phyloP scores from a whole-genome alignment of 2,888 invertebrate genomes.

The Halictus ligatus region DNA sequence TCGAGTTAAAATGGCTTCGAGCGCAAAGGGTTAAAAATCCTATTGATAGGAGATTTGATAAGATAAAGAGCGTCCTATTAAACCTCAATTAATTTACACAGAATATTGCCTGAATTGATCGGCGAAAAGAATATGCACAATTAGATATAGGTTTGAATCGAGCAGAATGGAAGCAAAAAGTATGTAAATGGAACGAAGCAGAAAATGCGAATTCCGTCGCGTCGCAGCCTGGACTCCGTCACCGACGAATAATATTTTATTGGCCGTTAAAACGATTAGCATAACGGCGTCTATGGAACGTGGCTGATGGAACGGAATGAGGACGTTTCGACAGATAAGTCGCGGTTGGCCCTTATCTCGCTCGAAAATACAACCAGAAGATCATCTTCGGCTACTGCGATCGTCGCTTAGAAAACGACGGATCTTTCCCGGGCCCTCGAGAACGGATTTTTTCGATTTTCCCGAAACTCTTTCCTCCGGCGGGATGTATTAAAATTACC shows the following conservation, averaged over 20 bases:
- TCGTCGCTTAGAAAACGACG: neutral
- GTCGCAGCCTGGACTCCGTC: slow-evolving; percentile 34
- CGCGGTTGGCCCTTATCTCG: slow-evolving; percentile 45
- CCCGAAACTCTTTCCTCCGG: neutral
- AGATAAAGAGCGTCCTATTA: too few relatives aligned
- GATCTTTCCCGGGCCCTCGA: neutral
- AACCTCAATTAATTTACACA: too few relatives aligned
- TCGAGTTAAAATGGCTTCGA: too few relatives aligned
- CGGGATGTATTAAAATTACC: neutral
- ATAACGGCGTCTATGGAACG: slow-evolving; percentile 45
- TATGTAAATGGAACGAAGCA: neutral
- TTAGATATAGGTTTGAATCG: too few relatives aligned
- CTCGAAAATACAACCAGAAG: slow-evolving; percentile 36
- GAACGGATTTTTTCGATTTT: neutral
- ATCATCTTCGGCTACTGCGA: neutral
- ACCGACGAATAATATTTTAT: slow-evolving; percentile 50
- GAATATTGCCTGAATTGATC: too few relatives aligned
- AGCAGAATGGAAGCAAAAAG: neutral
- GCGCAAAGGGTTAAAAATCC: too few relatives aligned
- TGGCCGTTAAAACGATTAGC: slow-evolving; percentile 51
- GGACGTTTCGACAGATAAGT: slow-evolving; percentile 52
- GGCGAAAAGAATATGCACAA: too few relatives aligned
- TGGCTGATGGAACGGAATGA: slow-evolving; percentile 53
- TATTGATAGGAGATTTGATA: too few relatives aligned
- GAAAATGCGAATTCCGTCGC: slow-evolving; percentile 42